Base-by-base conservation (phyloP, 2,797 vertebrate genomes). In the Chiloscyllium punctatum region DNA sequence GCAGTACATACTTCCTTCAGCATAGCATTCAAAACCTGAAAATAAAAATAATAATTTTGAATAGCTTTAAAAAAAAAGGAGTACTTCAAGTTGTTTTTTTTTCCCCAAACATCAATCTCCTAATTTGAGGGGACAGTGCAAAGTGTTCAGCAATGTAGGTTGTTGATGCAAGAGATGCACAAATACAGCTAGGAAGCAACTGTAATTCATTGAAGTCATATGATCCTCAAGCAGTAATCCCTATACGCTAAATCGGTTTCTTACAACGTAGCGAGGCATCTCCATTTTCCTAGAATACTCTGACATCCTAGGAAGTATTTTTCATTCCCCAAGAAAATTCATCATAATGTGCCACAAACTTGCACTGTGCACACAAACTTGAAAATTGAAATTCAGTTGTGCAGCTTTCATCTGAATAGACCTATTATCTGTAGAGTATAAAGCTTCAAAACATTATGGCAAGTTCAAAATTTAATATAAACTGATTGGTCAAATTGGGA, bases 1-100 rank as follows among this genome's bases (percentile, higher is more conserved):
- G 99, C 99, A 0, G 99, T 98, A 96, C 99, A 99, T 96, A 99
- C 99, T 98, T 99, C 99, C 97, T 99, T 99, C 96, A 99, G 96
- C 99, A 99, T 99, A 97, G 99, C 98, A 97, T 99, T 98, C 96
- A 99, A 97, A 96, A 99, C 99, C 99, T 99, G 97, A 94, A 96
- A 96, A 96, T 42, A 95, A 96, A 96, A 37, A 68, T 66, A 13
- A 72, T 82, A 3, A 53, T 30, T 23, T 66, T 37, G 53, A n/a
- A 74, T 84, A 8, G 90, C 3, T 51, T 68, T 91, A 18, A 66
- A 66, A 30, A 95, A 42, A 37, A 95, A n/a, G 33, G 13, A 62
- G 53, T 1, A 66, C 25, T 30, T 66, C 30, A 95, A 53, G 27
- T n/a, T 53, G 74, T 5, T 37, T 21, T 87, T 87, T 72, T 11